Evolutionary conservation across 2,797 vertebrate genomes (phyloP).

Genomic region (Meriones psammophilus): DNA sequence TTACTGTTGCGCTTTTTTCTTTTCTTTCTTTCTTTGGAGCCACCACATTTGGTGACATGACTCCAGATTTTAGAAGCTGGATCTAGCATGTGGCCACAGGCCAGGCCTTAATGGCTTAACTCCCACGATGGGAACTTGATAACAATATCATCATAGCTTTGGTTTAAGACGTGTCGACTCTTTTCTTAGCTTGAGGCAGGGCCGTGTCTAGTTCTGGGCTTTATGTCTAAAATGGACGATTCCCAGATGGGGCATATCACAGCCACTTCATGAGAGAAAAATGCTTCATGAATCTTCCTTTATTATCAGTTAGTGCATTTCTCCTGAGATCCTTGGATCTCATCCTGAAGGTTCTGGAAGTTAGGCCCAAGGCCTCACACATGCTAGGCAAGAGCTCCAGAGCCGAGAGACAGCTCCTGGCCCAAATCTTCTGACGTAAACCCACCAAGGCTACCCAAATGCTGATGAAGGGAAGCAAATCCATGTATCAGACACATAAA

Average conservation of each 20-base stretch:
- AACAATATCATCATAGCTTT: not conserved
- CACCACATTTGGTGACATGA: not conserved
- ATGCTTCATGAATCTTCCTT: not conserved
- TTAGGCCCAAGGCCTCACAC: not conserved
- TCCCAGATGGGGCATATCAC: not conserved
- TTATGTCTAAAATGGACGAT: not conserved
- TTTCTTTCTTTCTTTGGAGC: not conserved
- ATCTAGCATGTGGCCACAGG: not conserved
- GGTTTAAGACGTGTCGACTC: not conserved
- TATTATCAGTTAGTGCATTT: not conserved
- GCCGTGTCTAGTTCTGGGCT: not conserved
- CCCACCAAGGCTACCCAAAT: not conserved
- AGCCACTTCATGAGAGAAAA: not conserved
- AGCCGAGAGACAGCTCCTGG: no score
- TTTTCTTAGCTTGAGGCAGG: not conserved
- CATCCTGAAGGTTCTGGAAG: not conserved
- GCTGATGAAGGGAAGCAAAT: not conserved
- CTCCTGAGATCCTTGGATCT: not conserved
- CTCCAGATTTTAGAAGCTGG: not conserved
- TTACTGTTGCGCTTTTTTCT: not conserved
- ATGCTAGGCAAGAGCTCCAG: not conserved
- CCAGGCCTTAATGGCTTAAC: not conserved
- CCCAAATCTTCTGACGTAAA: not conserved
- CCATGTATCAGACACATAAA: not conserved
- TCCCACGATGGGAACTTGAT: not conserved